Base-by-base conservation (phyloP, 2,113 vertebrate species). In the Mixornis gularis region DNA sequence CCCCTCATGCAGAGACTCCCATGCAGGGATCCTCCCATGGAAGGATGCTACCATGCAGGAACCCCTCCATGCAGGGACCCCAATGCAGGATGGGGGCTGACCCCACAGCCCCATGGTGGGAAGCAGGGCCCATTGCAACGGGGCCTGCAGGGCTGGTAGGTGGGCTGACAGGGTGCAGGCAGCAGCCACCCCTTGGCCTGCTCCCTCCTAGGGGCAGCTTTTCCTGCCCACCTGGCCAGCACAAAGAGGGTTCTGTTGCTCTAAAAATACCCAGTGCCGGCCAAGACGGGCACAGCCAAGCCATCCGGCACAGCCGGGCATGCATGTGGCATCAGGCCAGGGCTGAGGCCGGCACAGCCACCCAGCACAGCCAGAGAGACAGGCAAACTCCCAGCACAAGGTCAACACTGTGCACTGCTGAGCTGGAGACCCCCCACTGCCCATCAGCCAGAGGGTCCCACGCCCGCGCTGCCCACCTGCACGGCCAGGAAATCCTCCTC, bases 401-500 rank as follows among this genome's bases (percentile, higher is more conserved):
- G 52, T 17, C 52, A 16, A 26, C 32, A 49, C 8, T 2, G 53
- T 2, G 53, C 51, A 55, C 38, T 15, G 32, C 44, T 16, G 27
- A 65, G 55, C 36, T 27, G 30, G 12, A 62, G 40, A 55, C 30
- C 43, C 51, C 65, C 30, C 24, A 7, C 17, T 52, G 30, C 80
- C 63, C 29, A 5, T 0, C 8, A 64, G 43, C 22, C 16, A 34
- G 5, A 49, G 41, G 60, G 22, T 10, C 32, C 51, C 6, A 1
- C 6, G 43, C 24, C 30, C 11, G 1, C 7, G 5, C 25, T 26
- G 51, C 96, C 87, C 97, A 99, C 99, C 99, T 99, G 99, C 27
- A 99, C 99, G 0, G 99, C 99, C 94, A 99, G 96, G 91, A 98
- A 99, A 74, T 98, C 99, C 59, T 99, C 99, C 26, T 99, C 99